Base-by-base conservation (phyloP, 2,797 vertebrate species). In the Acipenser oxyrinchus region DNA sequence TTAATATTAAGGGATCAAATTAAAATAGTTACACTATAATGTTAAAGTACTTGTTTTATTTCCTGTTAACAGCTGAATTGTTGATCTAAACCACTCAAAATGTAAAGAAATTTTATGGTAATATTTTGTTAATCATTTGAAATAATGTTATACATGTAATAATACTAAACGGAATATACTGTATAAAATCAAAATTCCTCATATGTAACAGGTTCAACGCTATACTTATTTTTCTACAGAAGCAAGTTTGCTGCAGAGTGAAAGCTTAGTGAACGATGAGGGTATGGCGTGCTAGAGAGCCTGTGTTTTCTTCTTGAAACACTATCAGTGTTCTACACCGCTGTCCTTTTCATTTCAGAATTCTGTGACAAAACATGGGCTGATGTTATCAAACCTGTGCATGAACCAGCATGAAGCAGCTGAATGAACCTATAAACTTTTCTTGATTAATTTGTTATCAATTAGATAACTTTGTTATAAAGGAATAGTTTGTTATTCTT, bases 201-300 rank as follows among this genome's bases (percentile, higher is more conserved):
- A 37, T 37, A 5, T 37, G 37, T 37, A 37, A 37, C 37, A 37
- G 37, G 37, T 37, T 37, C 37, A 37, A 37, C 5, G 37, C 37
- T 37, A 37, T 37, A 37, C 3, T 37, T 37, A 37, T 37, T 37
- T 4, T 37, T 37, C 3, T 37, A 37, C 37, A 37, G 37, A 52
- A 68, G 67, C 66, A 49, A 69, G 70, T 72, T 37, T 69, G 60
- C 7, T 64, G 66, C 66, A 66, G 60, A 68, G 51, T 55, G 66
- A 65, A 75, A 64, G 10, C 58, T 63, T 7, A 67, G 63, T 51
- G 60, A 8, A 51, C 66, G 51, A 12, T 72, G 62, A 63, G 60
- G 7, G 15, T 64, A 61, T 67, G 48, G 58, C 37, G 18, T 52
- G 48, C 60, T 67, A 52, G 37, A 37, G n/a, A 71, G 67, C 62